A percentile compares a stretch with the other conserved stretches of the same genome.
Conservation (phyloP, 2,797 vertebrate species). For the Merluccius polli region DNA sequence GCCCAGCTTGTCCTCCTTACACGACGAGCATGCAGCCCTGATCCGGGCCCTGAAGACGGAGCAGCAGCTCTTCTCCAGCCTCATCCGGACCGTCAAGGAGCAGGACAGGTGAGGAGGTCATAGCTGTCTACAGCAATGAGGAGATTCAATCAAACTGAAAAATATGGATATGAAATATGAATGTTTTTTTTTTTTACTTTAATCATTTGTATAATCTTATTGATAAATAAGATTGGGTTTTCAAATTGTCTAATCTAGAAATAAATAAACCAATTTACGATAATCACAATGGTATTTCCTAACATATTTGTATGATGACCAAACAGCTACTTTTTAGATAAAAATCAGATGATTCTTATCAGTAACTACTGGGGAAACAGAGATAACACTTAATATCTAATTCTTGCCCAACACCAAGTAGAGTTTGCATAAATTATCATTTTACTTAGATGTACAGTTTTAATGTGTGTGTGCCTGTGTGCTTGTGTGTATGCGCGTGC, state of each 20-base stretch:
- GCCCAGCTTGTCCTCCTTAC: slow-evolving; percentile 55
- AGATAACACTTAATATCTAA: neutral
- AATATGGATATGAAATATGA: too few species aligned
- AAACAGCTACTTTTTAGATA: neutral
- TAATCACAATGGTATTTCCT: neutral
- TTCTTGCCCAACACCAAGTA: neutral
- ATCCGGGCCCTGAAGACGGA: slow-evolving; percentile 83
- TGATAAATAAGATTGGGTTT: neutral
- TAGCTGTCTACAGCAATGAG: neutral
- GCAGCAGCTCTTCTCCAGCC: slow-evolving; percentile 82
- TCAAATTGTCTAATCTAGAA: neutral
- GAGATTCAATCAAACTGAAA: neutral
- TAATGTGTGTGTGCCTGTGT: neutral
- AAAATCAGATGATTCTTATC: too few species aligned
- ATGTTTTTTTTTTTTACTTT: too few species aligned
- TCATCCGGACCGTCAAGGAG: slow-evolving; percentile 84
- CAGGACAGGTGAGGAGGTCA: slow-evolving; percentile 79
- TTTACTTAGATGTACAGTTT: neutral
- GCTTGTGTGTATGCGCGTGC: neutral
- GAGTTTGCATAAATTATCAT: neutral
- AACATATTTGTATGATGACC: neutral
- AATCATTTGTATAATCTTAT: neutral
- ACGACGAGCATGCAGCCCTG: slow-evolving; percentile 78
- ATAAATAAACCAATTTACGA: neutral
- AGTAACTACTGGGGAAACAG: too few species aligned